Percentiles rank a stretch among this genome's conserved stretches.
Conservation (phyloP, 92 coral and sea anemone species). For the Ricordea florida region DNA sequence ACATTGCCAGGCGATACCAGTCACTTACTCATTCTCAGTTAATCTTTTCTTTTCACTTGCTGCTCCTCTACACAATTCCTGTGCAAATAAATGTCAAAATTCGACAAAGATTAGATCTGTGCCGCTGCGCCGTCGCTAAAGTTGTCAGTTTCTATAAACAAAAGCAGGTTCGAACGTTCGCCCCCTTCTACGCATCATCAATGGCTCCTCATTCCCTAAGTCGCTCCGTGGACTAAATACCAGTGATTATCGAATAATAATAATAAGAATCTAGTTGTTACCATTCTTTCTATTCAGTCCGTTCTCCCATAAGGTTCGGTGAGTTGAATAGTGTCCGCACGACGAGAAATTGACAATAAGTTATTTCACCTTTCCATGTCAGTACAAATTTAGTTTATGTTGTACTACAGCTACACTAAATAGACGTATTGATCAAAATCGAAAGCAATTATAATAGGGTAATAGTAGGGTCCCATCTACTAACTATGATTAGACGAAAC, state of each 20-base stretch:
- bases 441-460: neutral
- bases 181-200: no score
- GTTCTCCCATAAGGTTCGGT: no score
- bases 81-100: constrained; percentile 31
- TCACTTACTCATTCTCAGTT: neutral
- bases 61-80: constrained; percentile 15
- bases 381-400: no score
- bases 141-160: neutral
- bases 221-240: no score
- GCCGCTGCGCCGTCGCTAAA: neutral
- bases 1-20: neutral
- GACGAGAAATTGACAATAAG: no score
- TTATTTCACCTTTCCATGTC: no score
- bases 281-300: no score
- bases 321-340: no score
- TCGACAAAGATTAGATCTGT: constrained; percentile 19
- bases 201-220: no score
- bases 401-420: no score
- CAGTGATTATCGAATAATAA: no score
- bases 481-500: neutral
- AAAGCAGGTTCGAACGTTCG: neutral
- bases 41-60: neutral
- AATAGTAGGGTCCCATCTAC: neutral
- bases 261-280: no score
- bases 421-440: neutral